These are phyloP conservation scores for Takifugu rubripes DNA, from an alignment of 2,797 vertebrate genomes.

Conservation along the genomic window DNA sequence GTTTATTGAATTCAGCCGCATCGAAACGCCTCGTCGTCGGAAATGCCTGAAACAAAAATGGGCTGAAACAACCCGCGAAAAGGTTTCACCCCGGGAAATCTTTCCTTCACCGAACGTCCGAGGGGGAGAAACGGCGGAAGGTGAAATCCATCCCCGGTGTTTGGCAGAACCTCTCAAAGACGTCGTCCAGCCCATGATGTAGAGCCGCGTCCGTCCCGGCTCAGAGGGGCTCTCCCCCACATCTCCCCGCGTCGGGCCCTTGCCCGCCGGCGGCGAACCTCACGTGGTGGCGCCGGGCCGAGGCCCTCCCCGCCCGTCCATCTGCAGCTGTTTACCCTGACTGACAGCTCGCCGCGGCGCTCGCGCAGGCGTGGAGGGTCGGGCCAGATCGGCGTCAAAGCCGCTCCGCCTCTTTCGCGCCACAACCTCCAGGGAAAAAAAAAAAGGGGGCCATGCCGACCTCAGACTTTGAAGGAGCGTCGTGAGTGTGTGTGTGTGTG, in stretches of 20 bases:
- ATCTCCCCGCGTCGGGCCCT: constrained; percentile 43
- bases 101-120: background rate
- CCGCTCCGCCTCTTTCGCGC: constrained; percentile 37
- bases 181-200: constrained; percentile 24
- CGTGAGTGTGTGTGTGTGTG: constrained; percentile 22
- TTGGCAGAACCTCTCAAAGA: constrained; percentile 33
- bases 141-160: constrained; percentile 33
- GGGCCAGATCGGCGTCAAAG: constrained; percentile 23
- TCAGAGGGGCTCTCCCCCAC: constrained; percentile 46
- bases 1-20: constrained; percentile 18
- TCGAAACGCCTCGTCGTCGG: constrained; percentile 7
- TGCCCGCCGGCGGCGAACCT: constrained; percentile 39
- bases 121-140: constrained; percentile 12
- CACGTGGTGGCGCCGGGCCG: constrained; percentile 41
- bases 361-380: constrained; percentile 38
- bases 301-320: constrained; percentile 48
- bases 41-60: no score
- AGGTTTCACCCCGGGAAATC: background rate
- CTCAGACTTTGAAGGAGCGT: constrained; percentile 38
- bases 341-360: constrained; percentile 45
- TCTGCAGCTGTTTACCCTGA: constrained; percentile 63
- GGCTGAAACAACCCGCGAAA: background rate
- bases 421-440: constrained; percentile 35
- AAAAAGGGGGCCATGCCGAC: constrained; percentile 36
- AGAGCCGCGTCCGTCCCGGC: constrained; percentile 49